phyloP scores from a whole-genome alignment of 2,888 invertebrate genomes.

The Archips crataeganus region DNA sequence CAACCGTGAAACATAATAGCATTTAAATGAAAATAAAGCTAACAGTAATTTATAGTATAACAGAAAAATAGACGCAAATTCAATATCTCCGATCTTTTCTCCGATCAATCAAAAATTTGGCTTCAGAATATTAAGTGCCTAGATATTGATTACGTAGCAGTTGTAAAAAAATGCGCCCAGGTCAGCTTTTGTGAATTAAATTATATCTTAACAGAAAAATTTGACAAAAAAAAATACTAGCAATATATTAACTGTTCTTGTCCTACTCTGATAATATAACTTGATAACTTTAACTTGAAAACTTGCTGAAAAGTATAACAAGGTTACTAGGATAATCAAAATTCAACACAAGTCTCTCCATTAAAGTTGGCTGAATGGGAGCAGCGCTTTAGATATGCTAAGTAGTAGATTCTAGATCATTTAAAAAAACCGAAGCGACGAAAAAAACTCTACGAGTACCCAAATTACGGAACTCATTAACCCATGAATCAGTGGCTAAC shows the following conservation, averaged over 20 bases:
- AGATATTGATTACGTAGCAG: not conserved
- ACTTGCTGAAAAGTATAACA: constrained; percentile 1
- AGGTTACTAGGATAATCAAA: not conserved
- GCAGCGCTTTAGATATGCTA: not conserved
- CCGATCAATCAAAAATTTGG: no score
- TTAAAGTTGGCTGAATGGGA: not conserved
- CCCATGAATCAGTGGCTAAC: constrained; percentile 18
- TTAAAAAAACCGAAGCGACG: not conserved
- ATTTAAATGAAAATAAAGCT: no score
- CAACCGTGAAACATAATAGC: no score
- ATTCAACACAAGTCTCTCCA: not conserved
- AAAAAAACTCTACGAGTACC: not conserved
- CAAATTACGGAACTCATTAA: not conserved
- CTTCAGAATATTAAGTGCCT: not conserved
- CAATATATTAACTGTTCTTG: not conserved
- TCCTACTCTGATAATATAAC: not conserved
- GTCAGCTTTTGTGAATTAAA: not conserved
- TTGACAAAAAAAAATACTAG: not conserved
- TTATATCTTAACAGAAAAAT: not conserved
- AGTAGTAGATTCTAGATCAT: not conserved
- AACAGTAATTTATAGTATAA: no score
- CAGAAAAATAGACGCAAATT: no score
- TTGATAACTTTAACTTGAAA: not conserved
- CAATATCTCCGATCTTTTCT: no score
- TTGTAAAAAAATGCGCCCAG: not conserved